These are phyloP conservation scores for Neelides sp. DNA, from an alignment of 1,140 invertebrate genomes.

Conservation along the genomic window DNA sequence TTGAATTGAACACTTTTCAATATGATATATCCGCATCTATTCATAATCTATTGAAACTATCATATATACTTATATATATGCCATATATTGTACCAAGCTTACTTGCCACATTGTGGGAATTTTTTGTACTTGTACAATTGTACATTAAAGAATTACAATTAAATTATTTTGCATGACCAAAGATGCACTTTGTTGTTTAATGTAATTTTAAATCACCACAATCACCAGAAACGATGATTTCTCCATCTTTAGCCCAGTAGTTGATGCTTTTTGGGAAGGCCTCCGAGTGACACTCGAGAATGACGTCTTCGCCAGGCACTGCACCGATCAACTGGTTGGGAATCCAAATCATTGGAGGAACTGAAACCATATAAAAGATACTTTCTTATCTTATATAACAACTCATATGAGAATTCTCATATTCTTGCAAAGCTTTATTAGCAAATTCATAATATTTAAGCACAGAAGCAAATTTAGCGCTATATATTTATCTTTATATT, in stretches of 20 bases:
- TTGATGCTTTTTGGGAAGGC: slow-evolving; percentile 38
- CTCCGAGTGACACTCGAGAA: slow-evolving; percentile 38
- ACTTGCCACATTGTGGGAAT: neutral
- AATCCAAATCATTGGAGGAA: slow-evolving; percentile 38
- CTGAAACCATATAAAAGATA: too few relatives aligned
- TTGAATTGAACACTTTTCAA: too few relatives aligned
- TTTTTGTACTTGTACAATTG: neutral
- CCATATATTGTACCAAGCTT: neutral
- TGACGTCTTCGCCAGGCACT: slow-evolving; percentile 35
- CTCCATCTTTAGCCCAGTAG: slow-evolving; percentile 37
- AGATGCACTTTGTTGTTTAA: neutral
- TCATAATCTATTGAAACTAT: neutral
- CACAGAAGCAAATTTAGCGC: too few relatives aligned
- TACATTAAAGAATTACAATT: slow-evolving; percentile 4
- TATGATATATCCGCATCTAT: neutral
- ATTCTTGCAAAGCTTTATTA: too few relatives aligned
- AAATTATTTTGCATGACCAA: neutral
- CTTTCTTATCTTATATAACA: too few relatives aligned
- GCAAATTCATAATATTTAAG: too few relatives aligned
- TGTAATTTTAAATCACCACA: neutral
- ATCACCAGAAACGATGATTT: slow-evolving; percentile 34
- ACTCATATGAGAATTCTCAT: too few relatives aligned
- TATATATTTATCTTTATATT: too few relatives aligned
- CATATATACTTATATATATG: neutral
- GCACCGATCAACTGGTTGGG: slow-evolving; percentile 39